Evolutionary conservation across 2,888 invertebrate species (phyloP).

Genomic region (Zygothrica quintamaculata): DNA sequence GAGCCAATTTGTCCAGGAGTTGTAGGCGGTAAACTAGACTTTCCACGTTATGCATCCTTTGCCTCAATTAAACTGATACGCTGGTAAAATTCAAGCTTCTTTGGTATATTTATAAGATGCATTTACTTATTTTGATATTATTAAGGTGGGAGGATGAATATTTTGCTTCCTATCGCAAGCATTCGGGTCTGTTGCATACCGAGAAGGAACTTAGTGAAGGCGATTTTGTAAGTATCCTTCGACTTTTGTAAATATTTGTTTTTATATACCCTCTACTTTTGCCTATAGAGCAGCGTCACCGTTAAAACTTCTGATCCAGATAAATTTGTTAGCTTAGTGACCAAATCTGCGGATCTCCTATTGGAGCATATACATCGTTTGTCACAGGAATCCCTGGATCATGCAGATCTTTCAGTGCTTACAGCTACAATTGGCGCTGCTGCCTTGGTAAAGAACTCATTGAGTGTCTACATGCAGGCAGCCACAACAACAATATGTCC

Average conservation of each 20-base stretch:
- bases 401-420: constrained; percentile 91
- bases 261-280: constrained; percentile 16
- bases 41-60: constrained; percentile 93
- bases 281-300: constrained; percentile 85
- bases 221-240: constrained; percentile 79
- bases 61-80: constrained; percentile 92
- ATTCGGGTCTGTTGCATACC: constrained; percentile 86
- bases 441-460: constrained; percentile 90
- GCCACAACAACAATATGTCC: constrained; percentile 82
- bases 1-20: constrained; percentile 91
- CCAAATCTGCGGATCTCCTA: constrained; percentile 90
- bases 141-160: constrained; percentile 92
- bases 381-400: constrained; percentile 93
- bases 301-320: constrained; percentile 91
- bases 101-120: too few relatives aligned
- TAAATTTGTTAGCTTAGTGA: constrained; percentile 89
- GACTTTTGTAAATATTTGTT: too few relatives aligned
- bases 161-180: constrained; percentile 89
- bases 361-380: constrained; percentile 91
- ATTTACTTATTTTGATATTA: constrained; percentile 2
- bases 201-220: constrained; percentile 82
- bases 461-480: constrained; percentile 90
- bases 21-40: constrained; percentile 92
- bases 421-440: constrained; percentile 93
- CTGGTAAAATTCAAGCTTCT: constrained; percentile 87